Conservation (phyloP, 1,140 invertebrate species). For the Eciton burchellii region DNA sequence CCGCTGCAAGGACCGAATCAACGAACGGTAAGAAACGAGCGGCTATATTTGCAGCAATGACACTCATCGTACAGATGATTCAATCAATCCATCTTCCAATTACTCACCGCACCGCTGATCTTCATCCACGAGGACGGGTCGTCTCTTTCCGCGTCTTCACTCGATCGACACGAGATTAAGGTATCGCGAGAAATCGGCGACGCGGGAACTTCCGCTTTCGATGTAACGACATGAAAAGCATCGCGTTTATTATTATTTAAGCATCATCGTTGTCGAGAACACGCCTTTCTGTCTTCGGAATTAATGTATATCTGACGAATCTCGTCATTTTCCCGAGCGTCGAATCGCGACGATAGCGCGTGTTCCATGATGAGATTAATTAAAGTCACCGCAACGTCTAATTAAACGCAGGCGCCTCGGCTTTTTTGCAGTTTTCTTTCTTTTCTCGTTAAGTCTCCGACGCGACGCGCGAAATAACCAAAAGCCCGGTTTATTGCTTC, state of each 20-base stretch:
- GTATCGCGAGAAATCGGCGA: no score
- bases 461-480: slow-evolving; percentile 20
- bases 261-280: no score
- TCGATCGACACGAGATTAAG: slow-evolving; percentile 54
- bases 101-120: slow-evolving; percentile 50
- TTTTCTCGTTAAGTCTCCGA: slow-evolving; percentile 1
- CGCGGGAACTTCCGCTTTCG: no score
- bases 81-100: slow-evolving; percentile 58
- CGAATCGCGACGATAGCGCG: no score
- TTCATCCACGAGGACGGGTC: slow-evolving; percentile 42
- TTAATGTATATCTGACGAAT: no score
- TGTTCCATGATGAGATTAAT: no score
- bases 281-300: no score
- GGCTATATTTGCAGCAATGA: slow-evolving; percentile 56
- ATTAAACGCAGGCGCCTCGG: neutral
- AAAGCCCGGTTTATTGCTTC: slow-evolving; percentile 9
- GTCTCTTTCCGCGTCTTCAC: slow-evolving; percentile 33
- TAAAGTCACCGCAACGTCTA: no score
- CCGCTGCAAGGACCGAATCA: slow-evolving; percentile 48
- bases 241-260: no score
- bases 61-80: slow-evolving; percentile 54
- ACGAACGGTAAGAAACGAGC: slow-evolving; percentile 57
- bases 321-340: no score
- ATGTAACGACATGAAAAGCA: no score
- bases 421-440: no score